Base-by-base conservation (phyloP, 2,888 invertebrate genomes). In the Spisula solida region DNA sequence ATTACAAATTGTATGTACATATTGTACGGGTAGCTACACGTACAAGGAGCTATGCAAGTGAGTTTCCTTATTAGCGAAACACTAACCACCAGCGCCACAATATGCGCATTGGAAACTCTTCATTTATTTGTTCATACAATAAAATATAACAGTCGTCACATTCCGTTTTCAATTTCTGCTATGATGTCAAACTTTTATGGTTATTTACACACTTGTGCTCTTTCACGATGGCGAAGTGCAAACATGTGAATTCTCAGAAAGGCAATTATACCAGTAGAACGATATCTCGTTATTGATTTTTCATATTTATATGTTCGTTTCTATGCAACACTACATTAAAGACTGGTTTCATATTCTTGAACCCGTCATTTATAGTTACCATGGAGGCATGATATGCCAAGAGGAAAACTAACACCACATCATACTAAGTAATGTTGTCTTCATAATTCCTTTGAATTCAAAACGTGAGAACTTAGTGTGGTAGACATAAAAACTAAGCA, bases 151-250 rank as follows among this genome's bases (percentile, higher is more conserved):
- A 25, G n/a, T 66, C 25, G 25, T 25, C 60, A 66, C 1, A 66
- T 25, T 66, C 8, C 5, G 60, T 25, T 66, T 66, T 66, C n/a
- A 66, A 66, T 66, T 25, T 66, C 20, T 66, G 60, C 4, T 25
- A 1, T 25, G 20, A n/a, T 25, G 60, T 25, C n/a, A n/a, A 41
- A 25, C 60, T 6, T 25, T n/a, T 66, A 66, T 25, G 25, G 25
- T 66, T 25, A 66, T 66, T 66, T 10, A 25, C 60, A 25, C 25
- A 66, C 25, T 66, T 20, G 25, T 25, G 60, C 60, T 60, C 60
- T 25, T 66, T 66, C 60, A 66, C 25, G 60, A 66, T n/a, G n/a
- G 25, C n/a, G 60, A 66, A n/a, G 60, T 66, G 60, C 60, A 66
- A 66, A 66, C 60, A 66, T 12, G 25, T 25, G 4, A 66, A n/a